Conservation (phyloP, 1,140 invertebrate genomes). For the Sycophaga agraensis region DNA sequence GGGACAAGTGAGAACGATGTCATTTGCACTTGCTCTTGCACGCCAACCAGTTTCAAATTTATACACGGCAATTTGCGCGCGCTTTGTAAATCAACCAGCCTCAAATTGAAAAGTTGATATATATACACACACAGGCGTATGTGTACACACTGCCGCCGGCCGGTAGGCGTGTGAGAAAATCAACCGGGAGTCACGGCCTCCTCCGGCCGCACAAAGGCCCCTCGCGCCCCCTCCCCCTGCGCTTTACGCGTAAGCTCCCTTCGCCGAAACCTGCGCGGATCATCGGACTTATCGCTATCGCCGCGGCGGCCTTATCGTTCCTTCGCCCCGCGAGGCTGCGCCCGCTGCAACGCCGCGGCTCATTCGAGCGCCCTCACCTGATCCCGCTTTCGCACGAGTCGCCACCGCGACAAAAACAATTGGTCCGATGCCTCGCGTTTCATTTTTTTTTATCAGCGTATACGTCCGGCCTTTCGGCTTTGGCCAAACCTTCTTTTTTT, state of each 20-base stretch:
- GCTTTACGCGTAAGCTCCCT: neutral
- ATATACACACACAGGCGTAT: conserved; percentile 18
- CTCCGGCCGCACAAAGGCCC: neutral
- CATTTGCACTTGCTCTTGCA: conserved; percentile 23
- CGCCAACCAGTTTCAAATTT: conserved; percentile 27
- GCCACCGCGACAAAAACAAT: too few species aligned
- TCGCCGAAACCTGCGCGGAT: neutral
- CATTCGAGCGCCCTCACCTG: too few species aligned
- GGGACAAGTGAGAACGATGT: conserved; percentile 28
- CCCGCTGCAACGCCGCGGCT: too few species aligned
- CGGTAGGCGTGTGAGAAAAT: conserved; percentile 27
- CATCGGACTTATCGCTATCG: conserved; percentile 9
- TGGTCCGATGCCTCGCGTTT: too few species aligned
- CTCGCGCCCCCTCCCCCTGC: neutral
- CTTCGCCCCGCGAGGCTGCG: neutral
- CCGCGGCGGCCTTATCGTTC: neutral
- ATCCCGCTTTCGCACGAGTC: too few species aligned
- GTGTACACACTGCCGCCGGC: neutral
- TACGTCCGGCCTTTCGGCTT: too few species aligned
- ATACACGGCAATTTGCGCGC: conserved; percentile 32
- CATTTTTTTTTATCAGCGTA: too few species aligned
- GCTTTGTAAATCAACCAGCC: conserved; percentile 31
- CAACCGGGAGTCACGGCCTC: neutral
- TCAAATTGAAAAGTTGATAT: conserved; percentile 35
- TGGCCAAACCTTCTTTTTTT: too few species aligned